Percentiles rank a stretch among this genome's conserved stretches.
These are phyloP conservation scores for Ochropleura leucogaster DNA, from an alignment of 2,888 invertebrate species.

Conservation along the genomic window DNA sequence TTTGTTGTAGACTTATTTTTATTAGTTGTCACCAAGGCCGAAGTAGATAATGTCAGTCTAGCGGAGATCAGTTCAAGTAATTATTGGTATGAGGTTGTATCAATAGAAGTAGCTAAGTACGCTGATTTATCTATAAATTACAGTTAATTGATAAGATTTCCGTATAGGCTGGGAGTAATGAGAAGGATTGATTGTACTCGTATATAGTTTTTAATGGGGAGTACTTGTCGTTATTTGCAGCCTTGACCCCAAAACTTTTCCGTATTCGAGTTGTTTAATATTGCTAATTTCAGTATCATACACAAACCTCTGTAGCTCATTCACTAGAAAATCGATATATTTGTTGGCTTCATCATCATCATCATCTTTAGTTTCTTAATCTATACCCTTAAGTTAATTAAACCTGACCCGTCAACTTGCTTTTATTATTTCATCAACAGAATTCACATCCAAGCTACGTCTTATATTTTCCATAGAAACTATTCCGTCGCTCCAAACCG, in stretches of 20 bases:
- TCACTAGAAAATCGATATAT: background rate
- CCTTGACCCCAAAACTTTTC: background rate
- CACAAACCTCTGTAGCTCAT: background rate
- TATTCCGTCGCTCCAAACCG: slow-evolving; percentile 3
- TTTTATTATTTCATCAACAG: background rate
- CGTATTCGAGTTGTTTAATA: too few relatives aligned
- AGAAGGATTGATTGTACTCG: slow-evolving; percentile 37
- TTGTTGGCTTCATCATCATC: background rate
- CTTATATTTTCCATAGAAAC: background rate
- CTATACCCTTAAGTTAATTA: background rate
- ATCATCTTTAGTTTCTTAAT: fast-evolving
- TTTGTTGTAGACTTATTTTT: slow-evolving; percentile 55
- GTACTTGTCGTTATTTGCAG: slow-evolving; percentile 1
- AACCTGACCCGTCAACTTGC: background rate
- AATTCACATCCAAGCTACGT: background rate
- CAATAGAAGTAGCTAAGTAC: slow-evolving; percentile 24
- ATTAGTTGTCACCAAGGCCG: slow-evolving; percentile 50
- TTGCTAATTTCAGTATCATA: background rate
- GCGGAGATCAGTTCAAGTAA: slow-evolving; percentile 39
- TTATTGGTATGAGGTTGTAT: slow-evolving; percentile 54
- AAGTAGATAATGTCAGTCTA: slow-evolving; percentile 9
- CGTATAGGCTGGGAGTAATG: slow-evolving; percentile 32
- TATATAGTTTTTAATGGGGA: slow-evolving; percentile 15
- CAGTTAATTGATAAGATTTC: slow-evolving; percentile 44
- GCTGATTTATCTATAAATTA: slow-evolving; percentile 39